Conservation (phyloP, 1,140 invertebrate genomes). For the Carposina sasakii region DNA sequence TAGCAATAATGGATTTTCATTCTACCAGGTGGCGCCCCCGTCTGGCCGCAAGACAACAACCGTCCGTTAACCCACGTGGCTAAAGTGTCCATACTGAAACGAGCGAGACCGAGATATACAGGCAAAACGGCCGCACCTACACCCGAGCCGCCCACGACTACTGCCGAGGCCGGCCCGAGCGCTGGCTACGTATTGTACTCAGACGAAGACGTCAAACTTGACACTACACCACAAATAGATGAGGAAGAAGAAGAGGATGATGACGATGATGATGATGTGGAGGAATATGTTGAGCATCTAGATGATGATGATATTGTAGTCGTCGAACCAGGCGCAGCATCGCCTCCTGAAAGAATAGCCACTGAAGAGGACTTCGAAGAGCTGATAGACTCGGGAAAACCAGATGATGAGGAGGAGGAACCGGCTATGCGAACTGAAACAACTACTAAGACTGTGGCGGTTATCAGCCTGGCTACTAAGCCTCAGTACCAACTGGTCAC, state of each 20-base stretch:
- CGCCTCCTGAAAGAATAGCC: constrained; percentile 75
- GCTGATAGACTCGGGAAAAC: constrained; percentile 73
- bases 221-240: constrained; percentile 74
- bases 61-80: constrained; percentile 70
- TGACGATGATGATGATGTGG: constrained; percentile 63
- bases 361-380: constrained; percentile 78
- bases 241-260: constrained; percentile 68
- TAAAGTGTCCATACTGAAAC: constrained; percentile 74
- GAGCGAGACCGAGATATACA: constrained; percentile 68
- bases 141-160: constrained; percentile 67
- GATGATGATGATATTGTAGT: constrained; percentile 77
- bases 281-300: constrained; percentile 65
- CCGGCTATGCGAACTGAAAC: constrained; percentile 58
- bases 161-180: constrained; percentile 72
- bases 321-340: constrained; percentile 74
- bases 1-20: too few species aligned
- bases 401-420: constrained; percentile 66
- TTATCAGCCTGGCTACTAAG: constrained; percentile 68
- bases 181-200: constrained; percentile 77
- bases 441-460: constrained; percentile 68
- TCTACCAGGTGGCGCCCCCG: constrained; percentile 83
- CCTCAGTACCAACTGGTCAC: too few species aligned
- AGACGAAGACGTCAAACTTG: constrained; percentile 74
- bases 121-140: constrained; percentile 67
- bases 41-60: constrained; percentile 68